Conservation (phyloP, 37 sponge, comb jelly and placozoan genomes). For the Diacarnus erythraeanus region DNA sequence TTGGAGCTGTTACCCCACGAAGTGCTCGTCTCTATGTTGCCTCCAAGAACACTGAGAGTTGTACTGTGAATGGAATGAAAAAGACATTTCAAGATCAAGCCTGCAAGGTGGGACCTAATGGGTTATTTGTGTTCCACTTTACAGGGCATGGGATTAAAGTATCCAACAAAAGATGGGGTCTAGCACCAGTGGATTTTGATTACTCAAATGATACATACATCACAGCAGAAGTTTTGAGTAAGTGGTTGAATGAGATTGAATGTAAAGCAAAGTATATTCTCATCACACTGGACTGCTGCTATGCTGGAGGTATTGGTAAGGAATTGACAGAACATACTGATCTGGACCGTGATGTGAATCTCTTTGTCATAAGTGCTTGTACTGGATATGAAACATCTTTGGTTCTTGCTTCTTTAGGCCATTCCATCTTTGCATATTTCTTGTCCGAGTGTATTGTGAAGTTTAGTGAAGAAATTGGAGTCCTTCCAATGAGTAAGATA, state of each 20-base stretch:
- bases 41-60: slow-evolving; percentile 1
- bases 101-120: slow-evolving; percentile 37
- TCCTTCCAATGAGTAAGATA: slow-evolving; percentile 11
- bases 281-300: slow-evolving; percentile 62
- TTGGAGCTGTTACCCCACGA: slow-evolving; percentile 12
- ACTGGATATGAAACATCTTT: slow-evolving; percentile 41
- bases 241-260: slow-evolving; percentile 31
- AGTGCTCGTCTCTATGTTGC: slow-evolving; percentile 31
- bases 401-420: slow-evolving; percentile 21
- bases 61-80: slow-evolving; percentile 52
- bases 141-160: slow-evolving; percentile 70
- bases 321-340: slow-evolving; percentile 3
- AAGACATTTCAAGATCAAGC: slow-evolving; percentile 46
- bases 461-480: background rate
- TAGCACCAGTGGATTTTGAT: slow-evolving; percentile 65
- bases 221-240: slow-evolving; percentile 21
- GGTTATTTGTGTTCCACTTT: slow-evolving; percentile 64
- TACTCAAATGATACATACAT: slow-evolving; percentile 24
- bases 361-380: slow-evolving; percentile 59
- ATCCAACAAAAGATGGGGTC: slow-evolving; percentile 34
- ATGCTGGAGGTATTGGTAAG: slow-evolving; percentile 49
- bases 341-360: background rate
- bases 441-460: slow-evolving; percentile 7
- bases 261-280: slow-evolving; percentile 67
- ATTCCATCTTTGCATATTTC: slow-evolving; percentile 58